Percentiles rank a stretch among this genome's conserved stretches.
phyloP scores from a whole-genome alignment of 1,140 invertebrate species.

The Hydropsyche tenuis region DNA sequence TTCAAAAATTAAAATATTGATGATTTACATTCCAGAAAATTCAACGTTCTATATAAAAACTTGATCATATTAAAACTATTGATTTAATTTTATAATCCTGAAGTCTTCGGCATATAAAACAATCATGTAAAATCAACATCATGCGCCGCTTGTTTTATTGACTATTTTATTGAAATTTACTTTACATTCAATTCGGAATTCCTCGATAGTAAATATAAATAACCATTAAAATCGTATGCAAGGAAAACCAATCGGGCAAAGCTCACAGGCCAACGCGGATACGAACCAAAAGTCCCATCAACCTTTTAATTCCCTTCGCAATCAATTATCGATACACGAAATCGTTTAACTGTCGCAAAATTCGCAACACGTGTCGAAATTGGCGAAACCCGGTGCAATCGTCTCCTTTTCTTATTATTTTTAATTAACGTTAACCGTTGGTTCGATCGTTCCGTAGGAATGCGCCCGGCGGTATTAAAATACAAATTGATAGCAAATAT shows the following conservation, averaged over 20 bases:
- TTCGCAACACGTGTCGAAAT: neutral
- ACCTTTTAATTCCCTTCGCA: no score
- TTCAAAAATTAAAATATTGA: no score
- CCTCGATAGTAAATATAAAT: no score
- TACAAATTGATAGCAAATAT: conserved; percentile 43
- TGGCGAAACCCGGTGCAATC: neutral
- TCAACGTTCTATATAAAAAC: no score
- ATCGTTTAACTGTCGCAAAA: neutral
- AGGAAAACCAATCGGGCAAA: neutral
- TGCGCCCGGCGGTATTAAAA: conserved; percentile 37
- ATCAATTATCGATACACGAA: neutral
- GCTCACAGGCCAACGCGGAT: neutral
- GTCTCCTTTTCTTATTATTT: neutral
- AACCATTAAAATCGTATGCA: neutral
- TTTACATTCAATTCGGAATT: neutral
- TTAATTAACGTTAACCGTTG: neutral
- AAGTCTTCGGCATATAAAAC: no score
- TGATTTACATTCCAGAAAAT: no score
- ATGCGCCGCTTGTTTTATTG: neutral
- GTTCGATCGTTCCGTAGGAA: neutral
- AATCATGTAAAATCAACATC: neutral
- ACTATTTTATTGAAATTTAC: conserved; percentile 17
- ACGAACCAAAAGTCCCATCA: neutral
- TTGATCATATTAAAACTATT: no score
- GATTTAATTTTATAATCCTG: no score